phyloP scores from a whole-genome alignment of 2,113 vertebrate genomes.

The Hyperoodon ampullatus region DNA sequence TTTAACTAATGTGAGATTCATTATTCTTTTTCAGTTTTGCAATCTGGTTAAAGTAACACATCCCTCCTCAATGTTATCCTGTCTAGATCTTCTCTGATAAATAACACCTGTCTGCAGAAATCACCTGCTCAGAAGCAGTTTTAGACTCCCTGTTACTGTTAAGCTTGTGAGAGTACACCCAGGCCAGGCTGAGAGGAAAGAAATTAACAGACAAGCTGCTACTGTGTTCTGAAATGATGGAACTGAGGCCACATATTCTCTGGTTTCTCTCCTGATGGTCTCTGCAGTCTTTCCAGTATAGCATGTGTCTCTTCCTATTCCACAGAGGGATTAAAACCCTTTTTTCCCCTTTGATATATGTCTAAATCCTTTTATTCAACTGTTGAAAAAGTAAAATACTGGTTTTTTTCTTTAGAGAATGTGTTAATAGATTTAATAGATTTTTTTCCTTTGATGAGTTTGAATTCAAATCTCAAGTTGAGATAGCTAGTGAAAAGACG shows the following conservation, averaged over 20 bases:
- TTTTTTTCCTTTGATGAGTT: background rate
- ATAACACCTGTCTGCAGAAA: background rate
- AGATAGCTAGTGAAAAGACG: background rate
- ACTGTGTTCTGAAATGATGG: background rate
- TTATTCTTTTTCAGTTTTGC: background rate
- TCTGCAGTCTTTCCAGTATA: background rate
- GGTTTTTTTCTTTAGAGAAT: slow-evolving; percentile 43
- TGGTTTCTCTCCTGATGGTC: background rate
- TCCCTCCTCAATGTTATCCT: background rate
- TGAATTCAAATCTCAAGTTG: slow-evolving; percentile 40
- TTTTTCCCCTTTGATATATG: background rate
- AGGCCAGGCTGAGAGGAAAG: background rate
- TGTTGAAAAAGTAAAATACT: slow-evolving; percentile 32
- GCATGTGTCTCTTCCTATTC: background rate
- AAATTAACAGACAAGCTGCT: background rate
- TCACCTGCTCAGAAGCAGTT: background rate
- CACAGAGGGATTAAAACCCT: background rate
- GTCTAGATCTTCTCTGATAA: background rate
- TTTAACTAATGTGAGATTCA: background rate
- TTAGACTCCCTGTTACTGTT: background rate
- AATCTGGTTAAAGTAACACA: background rate
- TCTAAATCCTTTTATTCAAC: slow-evolving; percentile 15
- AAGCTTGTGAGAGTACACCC: background rate
- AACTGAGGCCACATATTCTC: fast-evolving
- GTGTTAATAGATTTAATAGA: background rate